Conservation (phyloP, 2,797 vertebrate genomes). For the Neomorphus geoffroyi region DNA sequence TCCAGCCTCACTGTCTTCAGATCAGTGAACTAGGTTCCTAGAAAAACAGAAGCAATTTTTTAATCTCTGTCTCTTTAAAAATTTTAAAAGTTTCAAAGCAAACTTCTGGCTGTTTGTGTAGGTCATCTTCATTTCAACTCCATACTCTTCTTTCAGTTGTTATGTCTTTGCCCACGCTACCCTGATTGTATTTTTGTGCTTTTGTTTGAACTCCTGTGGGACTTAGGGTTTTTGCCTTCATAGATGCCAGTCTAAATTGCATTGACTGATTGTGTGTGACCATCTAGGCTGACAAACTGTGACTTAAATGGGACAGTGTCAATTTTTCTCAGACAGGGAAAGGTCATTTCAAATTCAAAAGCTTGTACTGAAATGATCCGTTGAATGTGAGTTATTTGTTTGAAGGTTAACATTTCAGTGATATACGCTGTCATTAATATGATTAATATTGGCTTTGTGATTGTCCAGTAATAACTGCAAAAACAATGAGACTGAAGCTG, state of each 20-base stretch:
- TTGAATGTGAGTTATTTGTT: not conserved
- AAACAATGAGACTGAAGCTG: not conserved
- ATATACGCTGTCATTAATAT: constrained; percentile 14
- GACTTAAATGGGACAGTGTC: constrained; percentile 57
- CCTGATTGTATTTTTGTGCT: not conserved
- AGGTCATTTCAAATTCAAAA: not conserved
- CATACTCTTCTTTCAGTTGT: not conserved
- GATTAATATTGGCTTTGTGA: constrained; percentile 44
- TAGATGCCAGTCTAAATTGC: constrained; percentile 27
- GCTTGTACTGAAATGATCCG: not conserved
- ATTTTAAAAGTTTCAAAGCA: not conserved
- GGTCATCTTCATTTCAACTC: not conserved
- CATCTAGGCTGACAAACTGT: constrained; percentile 36
- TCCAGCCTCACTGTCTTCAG: not conserved
- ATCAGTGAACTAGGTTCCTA: not conserved
- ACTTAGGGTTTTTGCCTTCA: not conserved
- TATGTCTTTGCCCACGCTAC: not conserved
- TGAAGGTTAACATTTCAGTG: constrained; percentile 41
- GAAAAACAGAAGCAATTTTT: not conserved
- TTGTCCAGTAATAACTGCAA: not conserved
- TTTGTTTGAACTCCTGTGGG: not conserved
- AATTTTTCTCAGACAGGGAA: constrained; percentile 43
- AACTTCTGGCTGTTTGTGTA: not conserved
- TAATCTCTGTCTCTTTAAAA: not conserved
- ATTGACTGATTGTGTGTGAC: constrained; percentile 34